Conservation (phyloP, 1,140 invertebrate genomes). For the roundworm (Caenorhabditis elegans) region DNA sequence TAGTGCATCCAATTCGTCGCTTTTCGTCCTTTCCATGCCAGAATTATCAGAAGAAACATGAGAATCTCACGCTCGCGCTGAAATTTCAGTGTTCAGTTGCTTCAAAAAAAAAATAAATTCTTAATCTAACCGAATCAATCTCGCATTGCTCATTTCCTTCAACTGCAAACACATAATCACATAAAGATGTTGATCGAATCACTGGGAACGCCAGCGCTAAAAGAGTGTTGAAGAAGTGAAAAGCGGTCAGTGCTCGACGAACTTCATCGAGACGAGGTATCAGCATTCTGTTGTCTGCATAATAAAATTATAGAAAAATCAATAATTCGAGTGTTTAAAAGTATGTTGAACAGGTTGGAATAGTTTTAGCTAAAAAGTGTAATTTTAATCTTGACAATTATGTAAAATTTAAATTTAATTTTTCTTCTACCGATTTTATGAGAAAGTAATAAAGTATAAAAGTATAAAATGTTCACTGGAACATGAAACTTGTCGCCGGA, state of each 20-base stretch:
- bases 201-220: conserved; percentile 46
- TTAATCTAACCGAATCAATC: conserved; percentile 36
- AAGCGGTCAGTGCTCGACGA: conserved; percentile 20
- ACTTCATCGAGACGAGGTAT: conserved; percentile 32
- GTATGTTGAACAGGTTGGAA: too few relatives aligned
- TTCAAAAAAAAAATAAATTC: background rate
- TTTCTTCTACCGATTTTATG: too few relatives aligned
- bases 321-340: too few relatives aligned
- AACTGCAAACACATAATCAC: conserved; percentile 31
- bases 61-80: conserved; percentile 89
- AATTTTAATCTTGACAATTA: too few relatives aligned
- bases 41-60: conserved; percentile 87
- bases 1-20: conserved; percentile 87
- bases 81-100: background rate
- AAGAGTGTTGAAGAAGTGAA: conserved; percentile 44
- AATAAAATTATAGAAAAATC: background rate
- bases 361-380: too few relatives aligned
- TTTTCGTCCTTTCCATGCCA: conserved; percentile 87
- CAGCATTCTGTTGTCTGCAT: conserved; percentile 12
- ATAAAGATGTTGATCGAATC: conserved; percentile 6
- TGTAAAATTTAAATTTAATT: too few relatives aligned
- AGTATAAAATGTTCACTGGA: too few relatives aligned
- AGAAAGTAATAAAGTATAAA: too few relatives aligned
- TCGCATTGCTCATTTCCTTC: conserved; percentile 35
- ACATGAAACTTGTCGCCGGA: too few relatives aligned